Conservation (phyloP, 2,888 invertebrate species). For the Drosophila peninsularis region DNA sequence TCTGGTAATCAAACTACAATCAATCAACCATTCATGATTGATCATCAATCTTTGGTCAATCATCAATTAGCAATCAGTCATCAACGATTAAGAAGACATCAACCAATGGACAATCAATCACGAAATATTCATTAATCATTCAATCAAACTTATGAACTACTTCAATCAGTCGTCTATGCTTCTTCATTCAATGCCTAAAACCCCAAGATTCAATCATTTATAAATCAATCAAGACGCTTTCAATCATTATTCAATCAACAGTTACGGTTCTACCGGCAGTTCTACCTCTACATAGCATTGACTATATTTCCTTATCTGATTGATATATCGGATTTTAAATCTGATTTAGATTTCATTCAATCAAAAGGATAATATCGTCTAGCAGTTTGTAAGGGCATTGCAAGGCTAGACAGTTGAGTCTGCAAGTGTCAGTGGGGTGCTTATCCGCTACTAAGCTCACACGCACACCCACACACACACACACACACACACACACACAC, state of each 20-base stretch:
- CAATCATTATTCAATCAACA: not conserved
- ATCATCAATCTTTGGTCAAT: too few species aligned
- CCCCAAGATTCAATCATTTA: not conserved
- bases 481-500: slow-evolving; percentile 5
- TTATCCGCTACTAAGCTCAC: slow-evolving; percentile 21
- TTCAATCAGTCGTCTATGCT: too few species aligned
- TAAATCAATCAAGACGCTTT: not conserved
- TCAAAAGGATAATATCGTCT: not conserved
- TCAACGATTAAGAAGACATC: too few species aligned
- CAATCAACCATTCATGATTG: too few species aligned
- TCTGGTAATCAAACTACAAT: too few species aligned
- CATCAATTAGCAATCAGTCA: too few species aligned
- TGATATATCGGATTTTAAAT: not conserved
- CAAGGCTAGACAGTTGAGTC: slow-evolving; percentile 8
- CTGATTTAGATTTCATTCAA: not conserved
- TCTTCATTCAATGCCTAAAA: too few species aligned
- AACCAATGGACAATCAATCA: too few species aligned
- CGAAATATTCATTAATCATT: too few species aligned
- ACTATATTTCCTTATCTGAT: too few species aligned
- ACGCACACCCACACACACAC: slow-evolving; percentile 14
- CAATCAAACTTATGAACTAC: too few species aligned
- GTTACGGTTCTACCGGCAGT: too few species aligned
- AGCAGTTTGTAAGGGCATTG: slow-evolving; percentile 18
- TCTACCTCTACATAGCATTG: not conserved
- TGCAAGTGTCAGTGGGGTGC: slow-evolving; percentile 25